These are phyloP conservation scores for Sebastes variabilis DNA, from an alignment of 2,797 vertebrate genomes.

Conservation along the genomic window DNA sequence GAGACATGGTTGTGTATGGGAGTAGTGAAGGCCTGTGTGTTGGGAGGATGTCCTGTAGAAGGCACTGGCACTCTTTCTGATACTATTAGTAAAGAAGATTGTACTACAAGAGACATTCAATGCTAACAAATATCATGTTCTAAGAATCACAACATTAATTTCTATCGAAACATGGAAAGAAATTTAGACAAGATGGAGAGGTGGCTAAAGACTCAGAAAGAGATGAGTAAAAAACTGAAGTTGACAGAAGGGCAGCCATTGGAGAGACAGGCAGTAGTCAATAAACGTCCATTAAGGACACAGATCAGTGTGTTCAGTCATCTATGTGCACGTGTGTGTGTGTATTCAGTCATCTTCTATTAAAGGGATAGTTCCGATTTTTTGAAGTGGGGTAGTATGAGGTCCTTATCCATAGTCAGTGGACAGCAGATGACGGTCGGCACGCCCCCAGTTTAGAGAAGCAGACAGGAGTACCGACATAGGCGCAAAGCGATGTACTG, in stretches of 20 bases:
- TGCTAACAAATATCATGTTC: not conserved
- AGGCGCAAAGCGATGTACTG: not conserved
- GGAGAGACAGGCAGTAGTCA: conserved; percentile 23
- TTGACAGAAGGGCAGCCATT: not conserved
- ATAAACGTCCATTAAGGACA: not conserved
- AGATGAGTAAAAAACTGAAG: not conserved
- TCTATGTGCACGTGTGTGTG: not conserved
- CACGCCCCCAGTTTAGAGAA: not conserved
- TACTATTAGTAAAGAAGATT: not conserved
- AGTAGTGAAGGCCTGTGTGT: conserved; percentile 42
- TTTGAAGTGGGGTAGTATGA: not conserved
- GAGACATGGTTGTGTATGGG: not conserved
- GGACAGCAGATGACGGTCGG: not conserved
- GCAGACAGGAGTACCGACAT: not conserved
- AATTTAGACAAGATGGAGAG: not conserved
- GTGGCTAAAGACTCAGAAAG: not conserved
- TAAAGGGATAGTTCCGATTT: not conserved
- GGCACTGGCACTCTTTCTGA: conserved; percentile 50
- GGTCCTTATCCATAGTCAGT: not conserved
- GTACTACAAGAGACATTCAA: conserved; percentile 36
- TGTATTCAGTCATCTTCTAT: not conserved
- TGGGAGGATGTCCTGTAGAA: conserved; percentile 38
- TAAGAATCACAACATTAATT: not conserved
- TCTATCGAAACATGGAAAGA: not conserved
- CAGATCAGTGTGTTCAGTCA: not conserved